phyloP scores from a whole-genome alignment of 2,113 vertebrate genomes.

The Planiliza haematocheilus region DNA sequence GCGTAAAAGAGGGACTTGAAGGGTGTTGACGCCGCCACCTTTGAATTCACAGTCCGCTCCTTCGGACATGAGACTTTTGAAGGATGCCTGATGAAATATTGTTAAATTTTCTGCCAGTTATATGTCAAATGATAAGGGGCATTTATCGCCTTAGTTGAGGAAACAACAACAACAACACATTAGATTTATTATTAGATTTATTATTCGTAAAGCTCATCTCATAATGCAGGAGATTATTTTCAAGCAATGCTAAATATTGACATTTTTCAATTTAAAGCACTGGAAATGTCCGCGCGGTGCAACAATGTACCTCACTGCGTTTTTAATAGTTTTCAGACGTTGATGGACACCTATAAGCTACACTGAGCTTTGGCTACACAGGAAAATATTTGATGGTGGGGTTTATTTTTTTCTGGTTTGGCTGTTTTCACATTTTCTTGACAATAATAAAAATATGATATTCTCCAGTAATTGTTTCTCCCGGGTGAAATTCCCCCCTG shows the following conservation, averaged over 20 bases:
- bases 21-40: conserved; percentile 56
- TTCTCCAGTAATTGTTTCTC: neutral
- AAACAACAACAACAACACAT: too few relatives aligned
- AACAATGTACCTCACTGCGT: neutral
- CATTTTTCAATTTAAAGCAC: too few relatives aligned
- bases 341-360: neutral
- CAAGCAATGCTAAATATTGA: too few relatives aligned
- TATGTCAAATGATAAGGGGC: neutral
- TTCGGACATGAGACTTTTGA: conserved; percentile 9
- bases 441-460: neutral
- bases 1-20: conserved; percentile 56
- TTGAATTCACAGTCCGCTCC: conserved; percentile 26
- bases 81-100: neutral
- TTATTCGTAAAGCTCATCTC: too few relatives aligned
- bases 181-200: too few relatives aligned
- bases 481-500: neutral
- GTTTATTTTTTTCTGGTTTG: neutral
- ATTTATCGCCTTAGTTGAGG: rapidly evolving
- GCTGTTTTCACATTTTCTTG: neutral
- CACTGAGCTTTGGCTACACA: neutral
- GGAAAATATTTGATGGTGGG: neutral
- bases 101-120: conserved; percentile 20
- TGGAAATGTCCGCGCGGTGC: too few relatives aligned
- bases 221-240: too few relatives aligned
- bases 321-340: neutral